Percentiles rank a stretch among this genome's conserved stretches.
These are phyloP conservation scores for Scolopax rusticola DNA, from an alignment of 2,797 vertebrate genomes.

Conservation along the genomic window DNA sequence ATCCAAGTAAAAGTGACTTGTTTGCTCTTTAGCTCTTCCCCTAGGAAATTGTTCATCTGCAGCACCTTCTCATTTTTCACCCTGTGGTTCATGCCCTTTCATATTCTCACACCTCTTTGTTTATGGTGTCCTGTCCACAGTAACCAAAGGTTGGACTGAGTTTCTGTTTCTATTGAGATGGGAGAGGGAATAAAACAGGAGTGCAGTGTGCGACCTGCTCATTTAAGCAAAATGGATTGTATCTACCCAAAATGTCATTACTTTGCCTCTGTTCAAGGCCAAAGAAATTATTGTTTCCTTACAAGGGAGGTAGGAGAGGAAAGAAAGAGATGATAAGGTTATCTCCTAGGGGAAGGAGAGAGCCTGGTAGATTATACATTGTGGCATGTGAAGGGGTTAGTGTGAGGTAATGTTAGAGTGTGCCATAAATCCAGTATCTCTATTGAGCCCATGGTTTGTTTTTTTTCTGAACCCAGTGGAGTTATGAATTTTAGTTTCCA, in stretches of 20 bases:
- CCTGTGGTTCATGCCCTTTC: not conserved
- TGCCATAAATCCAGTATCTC: constrained; percentile 21
- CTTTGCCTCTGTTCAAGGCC: not conserved
- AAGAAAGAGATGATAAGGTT: not conserved
- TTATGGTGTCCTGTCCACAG: not conserved
- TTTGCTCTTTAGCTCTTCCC: not conserved
- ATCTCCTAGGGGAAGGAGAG: not conserved
- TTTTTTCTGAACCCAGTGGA: not conserved
- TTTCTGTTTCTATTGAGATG: not conserved
- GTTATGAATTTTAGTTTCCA: constrained; percentile 41
- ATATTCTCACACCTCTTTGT: not conserved
- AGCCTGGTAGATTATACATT: not conserved
- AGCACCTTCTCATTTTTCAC: not conserved
- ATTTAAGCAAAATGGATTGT: constrained; percentile 8
- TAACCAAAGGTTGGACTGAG: not conserved
- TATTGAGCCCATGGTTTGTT: not conserved
- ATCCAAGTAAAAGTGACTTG: not conserved
- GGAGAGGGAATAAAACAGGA: not conserved
- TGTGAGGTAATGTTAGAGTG: not conserved
- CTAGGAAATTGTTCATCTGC: not conserved
- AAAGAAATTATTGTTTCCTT: constrained; percentile 1
- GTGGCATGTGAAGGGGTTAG: constrained; percentile 1
- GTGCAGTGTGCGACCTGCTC: not conserved
- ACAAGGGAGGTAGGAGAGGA: not conserved
- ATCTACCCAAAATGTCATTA: not conserved